Conservation (phyloP, 2,113 vertebrate genomes). For the Pogona vitticeps region DNA sequence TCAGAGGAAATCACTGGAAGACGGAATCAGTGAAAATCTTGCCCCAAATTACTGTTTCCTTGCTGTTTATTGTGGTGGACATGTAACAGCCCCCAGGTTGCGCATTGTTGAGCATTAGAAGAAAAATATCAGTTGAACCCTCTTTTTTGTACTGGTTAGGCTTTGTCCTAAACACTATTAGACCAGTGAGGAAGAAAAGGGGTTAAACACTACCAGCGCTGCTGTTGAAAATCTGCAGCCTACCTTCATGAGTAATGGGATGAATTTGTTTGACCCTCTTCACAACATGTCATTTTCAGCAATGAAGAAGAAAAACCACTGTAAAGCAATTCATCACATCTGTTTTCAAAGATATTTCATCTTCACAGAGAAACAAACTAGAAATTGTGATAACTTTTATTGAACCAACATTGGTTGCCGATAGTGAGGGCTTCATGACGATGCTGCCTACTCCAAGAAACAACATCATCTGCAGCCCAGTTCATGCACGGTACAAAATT, state of each 20-base stretch:
- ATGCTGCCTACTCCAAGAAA: neutral
- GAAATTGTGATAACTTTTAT: neutral
- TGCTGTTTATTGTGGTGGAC: too few species aligned
- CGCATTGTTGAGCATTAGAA: neutral
- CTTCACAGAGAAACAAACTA: slow-evolving; percentile 26
- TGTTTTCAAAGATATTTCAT: neutral
- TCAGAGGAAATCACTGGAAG: too few species aligned
- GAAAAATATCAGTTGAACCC: neutral
- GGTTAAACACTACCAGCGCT: slow-evolving; percentile 19
- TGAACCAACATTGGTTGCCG: slow-evolving; percentile 2
- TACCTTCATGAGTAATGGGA: neutral
- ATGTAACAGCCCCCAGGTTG: neutral
- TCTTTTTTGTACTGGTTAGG: neutral
- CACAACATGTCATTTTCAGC: slow-evolving; percentile 38
- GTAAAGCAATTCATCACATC: slow-evolving; percentile 32
- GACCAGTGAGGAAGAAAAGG: neutral
- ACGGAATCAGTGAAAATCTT: too few species aligned
- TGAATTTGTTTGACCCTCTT: slow-evolving; percentile 39
- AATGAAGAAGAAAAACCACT: slow-evolving; percentile 11
- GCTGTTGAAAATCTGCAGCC: slow-evolving; percentile 28
- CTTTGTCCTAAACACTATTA: neutral
- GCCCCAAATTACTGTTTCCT: too few species aligned
- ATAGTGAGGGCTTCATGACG: neutral
- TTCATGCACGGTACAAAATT: neutral
- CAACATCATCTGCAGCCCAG: neutral